A percentile compares a stretch with the other conserved stretches of the same genome.
Evolutionary conservation across 2,797 vertebrate genomes (phyloP).

Genomic region (Neosilurus mollespiculum): DNA sequence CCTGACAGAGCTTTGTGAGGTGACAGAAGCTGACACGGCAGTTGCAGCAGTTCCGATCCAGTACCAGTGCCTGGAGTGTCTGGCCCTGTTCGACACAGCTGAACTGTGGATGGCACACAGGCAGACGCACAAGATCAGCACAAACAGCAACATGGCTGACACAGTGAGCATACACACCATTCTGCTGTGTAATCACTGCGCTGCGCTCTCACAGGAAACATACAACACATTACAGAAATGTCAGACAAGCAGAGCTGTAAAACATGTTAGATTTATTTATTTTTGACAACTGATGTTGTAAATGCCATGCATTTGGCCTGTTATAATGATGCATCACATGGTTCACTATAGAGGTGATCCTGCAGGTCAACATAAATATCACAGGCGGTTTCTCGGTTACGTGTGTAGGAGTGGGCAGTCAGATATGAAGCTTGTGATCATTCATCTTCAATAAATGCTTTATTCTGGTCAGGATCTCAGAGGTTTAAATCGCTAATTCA

Average conservation of each 20-base stretch:
- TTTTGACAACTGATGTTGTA: not conserved
- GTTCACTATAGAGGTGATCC: not conserved
- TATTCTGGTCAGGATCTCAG: not conserved
- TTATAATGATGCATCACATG: not conserved
- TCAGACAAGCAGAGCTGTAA: not conserved
- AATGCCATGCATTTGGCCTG: not conserved
- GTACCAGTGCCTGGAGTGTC: constrained; percentile 89
- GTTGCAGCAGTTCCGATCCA: constrained; percentile 72
- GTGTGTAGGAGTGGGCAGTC: not conserved
- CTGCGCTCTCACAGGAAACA: not conserved
- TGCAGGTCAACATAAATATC: not conserved
- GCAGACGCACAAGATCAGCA: constrained; percentile 78
- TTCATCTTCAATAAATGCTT: not conserved
- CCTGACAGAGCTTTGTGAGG: constrained; percentile 69
- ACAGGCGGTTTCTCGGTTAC: not conserved
- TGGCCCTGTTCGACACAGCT: constrained; percentile 83
- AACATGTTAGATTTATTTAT: not conserved
- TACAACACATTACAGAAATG: not conserved
- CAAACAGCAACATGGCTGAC: constrained; percentile 69
- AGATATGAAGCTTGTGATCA: not conserved
- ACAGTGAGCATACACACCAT: constrained; percentile 57
- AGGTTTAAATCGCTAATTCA: not conserved
- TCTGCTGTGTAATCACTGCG: not conserved
- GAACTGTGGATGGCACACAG: constrained; percentile 88
- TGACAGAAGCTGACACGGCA: constrained; percentile 58